Percentiles rank a stretch among this genome's conserved stretches.
Conservation (phyloP, 2,797 vertebrate genomes). For the Australoheros facetus region DNA sequence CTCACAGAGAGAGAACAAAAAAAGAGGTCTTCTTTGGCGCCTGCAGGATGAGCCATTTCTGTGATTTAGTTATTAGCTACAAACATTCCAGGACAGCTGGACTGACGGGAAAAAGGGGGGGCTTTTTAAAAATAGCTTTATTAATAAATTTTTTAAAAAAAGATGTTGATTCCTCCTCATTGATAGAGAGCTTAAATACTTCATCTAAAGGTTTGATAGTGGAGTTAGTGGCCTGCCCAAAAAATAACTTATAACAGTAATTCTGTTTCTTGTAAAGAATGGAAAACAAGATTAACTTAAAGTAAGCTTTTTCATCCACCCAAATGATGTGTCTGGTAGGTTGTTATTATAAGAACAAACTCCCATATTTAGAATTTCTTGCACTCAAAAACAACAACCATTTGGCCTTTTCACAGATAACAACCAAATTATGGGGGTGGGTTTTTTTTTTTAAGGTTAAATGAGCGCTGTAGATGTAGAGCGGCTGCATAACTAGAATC, state of each 20-base stretch:
- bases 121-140: background rate
- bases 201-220: background rate
- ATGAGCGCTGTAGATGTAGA: background rate
- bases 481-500: too few species aligned
- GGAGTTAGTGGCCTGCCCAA: background rate
- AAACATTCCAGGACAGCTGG: constrained; percentile 2
- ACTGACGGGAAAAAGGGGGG: background rate
- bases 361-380: background rate
- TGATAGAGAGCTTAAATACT: background rate
- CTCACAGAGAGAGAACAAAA: background rate
- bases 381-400: background rate
- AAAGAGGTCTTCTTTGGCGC: background rate
- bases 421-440: background rate
- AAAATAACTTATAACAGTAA: background rate
- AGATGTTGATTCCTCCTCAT: background rate
- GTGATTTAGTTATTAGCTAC: background rate
- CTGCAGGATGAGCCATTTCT: background rate
- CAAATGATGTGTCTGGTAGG: background rate
- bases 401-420: background rate
- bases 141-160: too few species aligned
- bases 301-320: background rate
- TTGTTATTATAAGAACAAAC: background rate
- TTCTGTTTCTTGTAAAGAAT: background rate
- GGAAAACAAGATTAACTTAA: background rate
- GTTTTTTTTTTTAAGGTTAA: background rate